Base-by-base conservation (phyloP, 2,888 invertebrate species). In the Antheraea assamensis region DNA sequence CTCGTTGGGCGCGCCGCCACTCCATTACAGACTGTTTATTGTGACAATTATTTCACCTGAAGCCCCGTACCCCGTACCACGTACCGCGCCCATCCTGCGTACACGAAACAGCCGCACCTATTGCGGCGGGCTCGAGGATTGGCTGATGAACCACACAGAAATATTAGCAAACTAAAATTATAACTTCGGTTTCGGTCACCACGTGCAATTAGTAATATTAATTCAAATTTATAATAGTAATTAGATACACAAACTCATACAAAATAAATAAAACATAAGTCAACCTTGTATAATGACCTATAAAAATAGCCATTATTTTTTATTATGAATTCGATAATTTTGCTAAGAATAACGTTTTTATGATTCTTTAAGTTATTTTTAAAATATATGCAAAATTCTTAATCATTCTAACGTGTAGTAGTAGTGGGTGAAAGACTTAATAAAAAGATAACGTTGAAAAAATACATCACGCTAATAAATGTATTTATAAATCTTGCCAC, bases 1-100 rank as follows among this genome's bases (percentile, higher is more conserved):
- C 88, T 88, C 84, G 85, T 84, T 82, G 88, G 88, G 89, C 83
- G 90, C 90, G 91, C 85, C 89, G 83, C 82, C 85, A 88, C 91
- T 91, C 92, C 90, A 92, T 92, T 92, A 92, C 88, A 79, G 85
- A 84, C 87, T 91, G 92, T 92, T 92, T 92, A 92, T 92, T 88
- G 92, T 91, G 90, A 91, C 92, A 92, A 92, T 91, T 90, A 91
- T 88, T 87, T 85, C 81, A 77, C 81, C 82, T 79, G 80, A 78
- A 64, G 15, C 27, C 61, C 61, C 61, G 61, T 24, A 24, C 55
- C 15, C 15, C 30, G 27, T 42, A 42, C 30, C 27, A 3, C 61
- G 30, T 27, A 4, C 30, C 58, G 58, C 24, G 3, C 61, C 61
- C 27, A 13, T 13, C 24, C 24, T 27, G 24, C 24, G 61, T 19